phyloP scores from a whole-genome alignment of 2,113 vertebrate genomes.

The Equus quagga region DNA sequence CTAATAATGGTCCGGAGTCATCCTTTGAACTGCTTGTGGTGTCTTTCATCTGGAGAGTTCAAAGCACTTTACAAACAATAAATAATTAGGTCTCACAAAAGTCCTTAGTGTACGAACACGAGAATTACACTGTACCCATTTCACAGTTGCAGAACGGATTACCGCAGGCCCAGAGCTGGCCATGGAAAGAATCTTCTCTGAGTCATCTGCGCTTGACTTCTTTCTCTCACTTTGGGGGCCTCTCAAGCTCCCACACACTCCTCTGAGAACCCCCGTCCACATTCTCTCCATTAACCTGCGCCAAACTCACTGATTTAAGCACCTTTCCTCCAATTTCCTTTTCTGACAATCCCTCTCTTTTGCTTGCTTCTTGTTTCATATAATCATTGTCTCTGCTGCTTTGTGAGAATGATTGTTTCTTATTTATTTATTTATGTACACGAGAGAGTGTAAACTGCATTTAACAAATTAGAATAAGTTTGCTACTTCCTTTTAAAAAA shows the following conservation, averaged over 20 bases:
- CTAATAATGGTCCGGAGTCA: conserved; percentile 32
- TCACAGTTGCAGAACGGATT: conserved; percentile 58
- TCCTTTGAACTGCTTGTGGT: conserved; percentile 59
- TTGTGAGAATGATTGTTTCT: neutral
- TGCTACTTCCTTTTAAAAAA: neutral
- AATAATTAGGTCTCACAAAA: conserved; percentile 65
- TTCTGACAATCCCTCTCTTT: neutral
- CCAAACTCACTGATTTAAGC: neutral
- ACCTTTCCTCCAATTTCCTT: neutral
- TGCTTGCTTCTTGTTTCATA: neutral
- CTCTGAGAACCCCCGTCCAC: neutral
- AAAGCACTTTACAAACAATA: conserved; percentile 67
- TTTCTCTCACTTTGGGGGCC: neutral
- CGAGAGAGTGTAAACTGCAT: neutral
- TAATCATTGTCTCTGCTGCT: conserved; percentile 5
- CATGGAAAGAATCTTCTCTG: neutral
- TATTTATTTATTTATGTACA: too few relatives aligned
- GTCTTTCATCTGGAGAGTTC: conserved; percentile 66
- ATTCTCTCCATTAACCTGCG: fast-evolving
- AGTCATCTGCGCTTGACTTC: neutral
- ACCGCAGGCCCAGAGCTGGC: neutral
- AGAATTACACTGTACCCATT: conserved; percentile 60
- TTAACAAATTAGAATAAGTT: neutral
- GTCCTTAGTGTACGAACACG: neutral
- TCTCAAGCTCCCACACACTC: neutral